A percentile compares a stretch with the other conserved stretches of the same genome.
These are phyloP conservation scores for Novumbra hubbsi DNA, from an alignment of 2,797 vertebrate genomes.

Conservation along the genomic window DNA sequence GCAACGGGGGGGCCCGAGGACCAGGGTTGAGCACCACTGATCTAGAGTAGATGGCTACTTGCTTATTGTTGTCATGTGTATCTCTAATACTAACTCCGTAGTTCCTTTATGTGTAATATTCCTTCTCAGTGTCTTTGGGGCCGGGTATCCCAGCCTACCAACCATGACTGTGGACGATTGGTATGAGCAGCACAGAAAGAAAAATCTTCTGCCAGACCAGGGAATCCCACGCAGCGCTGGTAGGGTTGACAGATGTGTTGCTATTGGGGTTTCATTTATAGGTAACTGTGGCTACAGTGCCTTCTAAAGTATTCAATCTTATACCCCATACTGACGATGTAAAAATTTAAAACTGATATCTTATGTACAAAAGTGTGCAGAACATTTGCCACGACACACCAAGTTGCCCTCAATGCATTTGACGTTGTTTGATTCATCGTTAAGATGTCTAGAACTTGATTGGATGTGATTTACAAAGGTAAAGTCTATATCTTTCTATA, in stretches of 20 bases:
- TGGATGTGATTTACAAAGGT: too few relatives aligned
- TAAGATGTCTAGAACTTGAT: too few relatives aligned
- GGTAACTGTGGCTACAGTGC: neutral
- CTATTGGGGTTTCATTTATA: neutral
- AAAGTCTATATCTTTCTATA: too few relatives aligned
- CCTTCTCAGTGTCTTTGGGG: constrained; percentile 85
- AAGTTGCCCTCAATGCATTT: too few relatives aligned
- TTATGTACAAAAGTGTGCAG: too few relatives aligned
- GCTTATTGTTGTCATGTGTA: neutral
- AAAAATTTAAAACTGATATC: too few relatives aligned
- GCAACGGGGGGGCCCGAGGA: too few relatives aligned
- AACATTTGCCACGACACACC: too few relatives aligned
- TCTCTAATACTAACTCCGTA: neutral
- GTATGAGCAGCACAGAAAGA: constrained; percentile 85
- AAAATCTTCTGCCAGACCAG: constrained; percentile 76
- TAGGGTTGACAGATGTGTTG: neutral
- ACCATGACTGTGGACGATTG: constrained; percentile 95
- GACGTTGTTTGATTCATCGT: too few relatives aligned
- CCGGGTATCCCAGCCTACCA: constrained; percentile 89
- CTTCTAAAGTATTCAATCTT: neutral
- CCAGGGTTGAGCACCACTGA: too few relatives aligned
- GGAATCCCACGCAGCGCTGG: constrained; percentile 58
- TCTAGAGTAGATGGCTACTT: neutral
- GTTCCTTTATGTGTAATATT: neutral
- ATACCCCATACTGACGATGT: too few relatives aligned